Evolutionary conservation across 2,113 vertebrate genomes (phyloP).

Genomic region (Onychorhynchus coronatus): DNA sequence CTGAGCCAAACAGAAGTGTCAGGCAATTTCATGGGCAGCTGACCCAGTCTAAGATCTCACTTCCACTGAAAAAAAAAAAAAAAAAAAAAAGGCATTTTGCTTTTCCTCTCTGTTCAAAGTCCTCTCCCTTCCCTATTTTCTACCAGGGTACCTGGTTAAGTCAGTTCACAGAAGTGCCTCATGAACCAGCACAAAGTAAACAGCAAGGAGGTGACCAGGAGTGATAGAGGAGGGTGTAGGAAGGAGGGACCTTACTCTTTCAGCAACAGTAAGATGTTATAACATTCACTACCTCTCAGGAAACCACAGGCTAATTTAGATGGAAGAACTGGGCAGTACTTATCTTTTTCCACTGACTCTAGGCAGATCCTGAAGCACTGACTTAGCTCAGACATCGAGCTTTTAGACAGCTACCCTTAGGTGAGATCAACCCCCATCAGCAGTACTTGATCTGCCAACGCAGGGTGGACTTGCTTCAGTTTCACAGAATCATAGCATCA

Average conservation of each 20-base stretch:
- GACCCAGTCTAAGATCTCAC: not conserved
- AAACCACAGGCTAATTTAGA: not conserved
- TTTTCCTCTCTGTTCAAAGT: not conserved
- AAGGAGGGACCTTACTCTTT: not conserved
- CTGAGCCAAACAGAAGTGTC: not conserved
- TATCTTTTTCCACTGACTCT: not conserved
- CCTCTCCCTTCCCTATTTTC: not conserved
- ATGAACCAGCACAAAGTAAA: not conserved
- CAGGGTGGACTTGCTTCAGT: not conserved
- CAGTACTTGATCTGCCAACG: not conserved
- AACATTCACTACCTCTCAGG: not conserved
- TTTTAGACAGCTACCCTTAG: not conserved
- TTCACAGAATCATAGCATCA: not conserved
- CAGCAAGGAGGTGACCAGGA: not conserved
- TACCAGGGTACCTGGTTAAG: not conserved
- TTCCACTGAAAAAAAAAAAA: not conserved
- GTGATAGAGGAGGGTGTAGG: not conserved
- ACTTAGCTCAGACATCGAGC: not conserved
- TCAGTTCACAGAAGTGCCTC: not conserved
- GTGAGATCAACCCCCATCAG: not conserved
- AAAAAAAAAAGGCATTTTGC: not conserved
- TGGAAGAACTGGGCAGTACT: not conserved
- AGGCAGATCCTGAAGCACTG: not conserved
- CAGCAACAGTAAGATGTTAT: not conserved
- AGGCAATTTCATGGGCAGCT: not conserved